A percentile compares a stretch with the other conserved stretches of the same genome.
phyloP scores from a whole-genome alignment of 2,888 invertebrate genomes.

The Standfussiana lucernea region DNA sequence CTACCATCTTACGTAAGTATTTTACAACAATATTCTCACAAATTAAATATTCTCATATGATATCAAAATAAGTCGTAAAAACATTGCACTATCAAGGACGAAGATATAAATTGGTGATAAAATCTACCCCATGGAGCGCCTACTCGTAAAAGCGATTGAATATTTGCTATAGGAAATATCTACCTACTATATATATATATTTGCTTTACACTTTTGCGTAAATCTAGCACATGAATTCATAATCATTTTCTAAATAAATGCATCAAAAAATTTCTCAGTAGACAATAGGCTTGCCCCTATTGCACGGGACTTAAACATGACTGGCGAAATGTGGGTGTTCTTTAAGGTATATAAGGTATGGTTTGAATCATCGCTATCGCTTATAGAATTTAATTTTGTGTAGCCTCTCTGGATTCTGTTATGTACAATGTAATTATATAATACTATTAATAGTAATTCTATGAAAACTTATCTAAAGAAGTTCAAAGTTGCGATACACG shows the following conservation, averaged over 20 bases:
- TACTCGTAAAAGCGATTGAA: conserved; percentile 16
- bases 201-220: not conserved
- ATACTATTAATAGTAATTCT: not conserved
- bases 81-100: conserved; percentile 11
- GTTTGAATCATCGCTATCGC: not conserved
- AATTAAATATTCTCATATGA: conserved; percentile 17
- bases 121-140: conserved; percentile 19
- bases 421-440: not conserved
- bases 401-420: not conserved
- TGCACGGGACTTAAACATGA: not conserved
- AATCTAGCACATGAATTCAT: not conserved
- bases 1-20: not conserved
- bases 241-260: not conserved
- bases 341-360: too few species aligned
- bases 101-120: conserved; percentile 37
- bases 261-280: not conserved
- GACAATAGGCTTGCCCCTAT: not conserved
- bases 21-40: not conserved
- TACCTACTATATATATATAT: not conserved
- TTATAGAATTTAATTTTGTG: not conserved
- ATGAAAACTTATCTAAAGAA: not conserved
- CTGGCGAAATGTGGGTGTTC: not conserved
- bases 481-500: conserved; percentile 1
- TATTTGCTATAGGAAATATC: conserved; percentile 6
- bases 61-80: conserved; percentile 17